phyloP scores from a whole-genome alignment of 1,140 invertebrate genomes.

The Halyomorpha halys region DNA sequence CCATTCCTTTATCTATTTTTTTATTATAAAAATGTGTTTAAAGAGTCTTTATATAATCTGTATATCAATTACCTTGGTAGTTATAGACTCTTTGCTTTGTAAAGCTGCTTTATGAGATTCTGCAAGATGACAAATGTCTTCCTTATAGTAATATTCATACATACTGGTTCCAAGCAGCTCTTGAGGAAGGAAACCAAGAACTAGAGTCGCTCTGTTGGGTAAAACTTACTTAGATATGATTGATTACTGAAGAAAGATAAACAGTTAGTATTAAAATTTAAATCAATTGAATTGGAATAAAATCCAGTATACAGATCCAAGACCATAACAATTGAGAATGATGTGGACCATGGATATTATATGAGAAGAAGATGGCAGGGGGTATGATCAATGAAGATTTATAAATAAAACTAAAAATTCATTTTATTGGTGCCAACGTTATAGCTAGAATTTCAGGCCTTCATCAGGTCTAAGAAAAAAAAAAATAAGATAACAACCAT shows the following conservation, averaged over 20 bases:
- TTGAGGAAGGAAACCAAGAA: conserved; percentile 83
- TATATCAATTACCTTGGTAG: conserved; percentile 44
- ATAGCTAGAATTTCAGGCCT: too few species aligned
- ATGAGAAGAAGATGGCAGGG: too few species aligned
- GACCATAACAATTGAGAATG: too few species aligned
- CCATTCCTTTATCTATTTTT: not conserved
- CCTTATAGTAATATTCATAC: conserved; percentile 84
- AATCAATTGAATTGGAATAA: too few species aligned
- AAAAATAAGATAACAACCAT: too few species aligned
- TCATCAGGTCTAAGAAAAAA: too few species aligned
- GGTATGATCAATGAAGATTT: too few species aligned
- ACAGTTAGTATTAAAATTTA: not conserved
- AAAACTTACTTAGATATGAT: conserved; percentile 39
- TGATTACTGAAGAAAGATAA: conserved; percentile 18
- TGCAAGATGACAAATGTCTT: conserved; percentile 69
- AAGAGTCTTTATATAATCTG: not conserved
- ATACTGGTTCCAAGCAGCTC: conserved; percentile 84
- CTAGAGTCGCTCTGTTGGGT: conserved; percentile 51
- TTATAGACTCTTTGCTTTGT: conserved; percentile 49
- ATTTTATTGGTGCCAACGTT: too few species aligned
- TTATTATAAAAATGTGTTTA: not conserved
- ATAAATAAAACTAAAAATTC: too few species aligned
- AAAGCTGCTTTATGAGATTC: conserved; percentile 75
- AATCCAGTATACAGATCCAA: too few species aligned
- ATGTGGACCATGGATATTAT: too few species aligned